phyloP scores from a whole-genome alignment of 2,888 invertebrate species.

The Meloe dianella region DNA sequence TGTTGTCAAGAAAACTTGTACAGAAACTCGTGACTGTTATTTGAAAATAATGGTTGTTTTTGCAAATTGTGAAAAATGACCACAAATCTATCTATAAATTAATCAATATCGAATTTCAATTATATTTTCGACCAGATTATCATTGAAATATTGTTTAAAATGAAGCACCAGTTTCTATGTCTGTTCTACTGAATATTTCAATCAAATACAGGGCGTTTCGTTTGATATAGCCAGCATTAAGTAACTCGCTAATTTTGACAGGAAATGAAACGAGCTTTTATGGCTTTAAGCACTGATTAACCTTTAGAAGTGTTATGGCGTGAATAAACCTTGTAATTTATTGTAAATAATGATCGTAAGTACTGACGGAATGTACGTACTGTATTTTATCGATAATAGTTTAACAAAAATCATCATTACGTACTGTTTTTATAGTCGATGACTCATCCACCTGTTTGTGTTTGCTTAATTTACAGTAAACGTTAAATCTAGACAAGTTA shows the following conservation, averaged over 20 bases:
- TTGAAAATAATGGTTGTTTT: neutral
- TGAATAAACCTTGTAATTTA: neutral
- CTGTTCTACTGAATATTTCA: neutral
- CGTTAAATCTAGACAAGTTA: neutral
- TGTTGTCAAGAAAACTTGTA: neutral
- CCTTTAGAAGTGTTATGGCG: too few species aligned
- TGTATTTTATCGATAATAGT: neutral
- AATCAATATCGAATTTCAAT: neutral
- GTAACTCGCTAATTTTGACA: too few species aligned
- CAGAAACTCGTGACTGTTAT: slow-evolving; percentile 10
- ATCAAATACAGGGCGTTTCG: too few species aligned
- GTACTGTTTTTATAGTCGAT: neutral
- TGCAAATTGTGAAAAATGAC: neutral
- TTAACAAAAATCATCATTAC: neutral
- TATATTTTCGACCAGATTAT: neutral
- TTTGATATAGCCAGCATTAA: too few species aligned
- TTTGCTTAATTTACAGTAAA: neutral
- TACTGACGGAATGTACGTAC: too few species aligned
- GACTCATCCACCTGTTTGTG: slow-evolving; percentile 4
- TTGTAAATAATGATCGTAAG: too few species aligned
- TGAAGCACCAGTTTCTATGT: neutral
- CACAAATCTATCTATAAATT: neutral
- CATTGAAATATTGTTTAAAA: neutral
- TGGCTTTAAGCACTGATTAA: too few species aligned
- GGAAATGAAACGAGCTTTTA: too few species aligned